Evolutionary conservation across 2,113 vertebrate species (phyloP).

Genomic region (Dissostichus mawsoni): DNA sequence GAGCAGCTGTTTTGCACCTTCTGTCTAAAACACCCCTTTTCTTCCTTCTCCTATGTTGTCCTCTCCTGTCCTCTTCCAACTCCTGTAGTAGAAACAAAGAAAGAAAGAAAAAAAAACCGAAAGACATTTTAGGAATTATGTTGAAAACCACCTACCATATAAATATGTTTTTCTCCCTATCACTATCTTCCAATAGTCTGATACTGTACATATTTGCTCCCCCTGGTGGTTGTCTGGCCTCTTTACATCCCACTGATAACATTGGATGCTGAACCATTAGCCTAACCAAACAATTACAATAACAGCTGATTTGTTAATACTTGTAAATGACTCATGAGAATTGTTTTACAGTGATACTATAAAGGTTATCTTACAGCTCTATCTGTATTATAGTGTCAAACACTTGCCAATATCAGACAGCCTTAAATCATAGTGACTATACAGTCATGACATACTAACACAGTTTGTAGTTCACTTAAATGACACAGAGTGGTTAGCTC

Average conservation of each 20-base stretch:
- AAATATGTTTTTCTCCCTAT: neutral
- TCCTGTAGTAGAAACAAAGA: neutral
- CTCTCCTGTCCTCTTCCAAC: neutral
- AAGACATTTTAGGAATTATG: neutral
- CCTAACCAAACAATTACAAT: neutral
- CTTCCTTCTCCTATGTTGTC: neutral
- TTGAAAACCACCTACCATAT: neutral
- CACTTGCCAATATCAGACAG: neutral
- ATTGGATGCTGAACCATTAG: neutral
- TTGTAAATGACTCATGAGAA: too few species aligned
- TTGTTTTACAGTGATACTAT: neutral
- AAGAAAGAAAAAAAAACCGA: neutral
- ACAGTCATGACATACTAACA: neutral
- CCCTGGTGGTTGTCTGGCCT: conserved; percentile 31
- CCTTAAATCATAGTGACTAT: conserved; percentile 2
- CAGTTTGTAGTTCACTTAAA: conserved; percentile 14
- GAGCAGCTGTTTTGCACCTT: conserved; percentile 71
- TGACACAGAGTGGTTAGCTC: conserved; percentile 3
- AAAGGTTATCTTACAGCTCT: neutral
- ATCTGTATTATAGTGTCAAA: neutral
- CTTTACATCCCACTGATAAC: neutral
- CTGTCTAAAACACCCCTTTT: conserved; percentile 15
- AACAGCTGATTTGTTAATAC: neutral
- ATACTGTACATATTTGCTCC: conserved; percentile 24
- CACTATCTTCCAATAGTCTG: neutral